phyloP scores from a whole-genome alignment of 2,888 invertebrate genomes.

The Clepsis dumicolana region DNA sequence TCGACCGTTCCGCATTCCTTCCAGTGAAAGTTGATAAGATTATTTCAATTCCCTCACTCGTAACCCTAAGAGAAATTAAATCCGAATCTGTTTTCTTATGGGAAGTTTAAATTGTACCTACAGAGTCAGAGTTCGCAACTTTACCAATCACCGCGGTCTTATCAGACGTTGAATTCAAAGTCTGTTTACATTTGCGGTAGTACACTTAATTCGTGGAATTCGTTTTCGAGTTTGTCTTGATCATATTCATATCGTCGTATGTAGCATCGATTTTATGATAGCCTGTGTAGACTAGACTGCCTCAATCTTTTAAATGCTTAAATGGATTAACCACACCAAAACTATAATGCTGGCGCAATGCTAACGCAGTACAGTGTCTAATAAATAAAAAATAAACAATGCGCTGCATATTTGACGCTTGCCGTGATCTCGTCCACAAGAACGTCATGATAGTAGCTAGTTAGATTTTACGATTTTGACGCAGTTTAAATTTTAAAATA shows the following conservation, averaged over 20 bases:
- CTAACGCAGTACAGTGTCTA: too few species aligned
- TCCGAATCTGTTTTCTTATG: constrained; percentile 36
- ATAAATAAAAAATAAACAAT: too few species aligned
- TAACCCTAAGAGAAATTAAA: constrained; percentile 36
- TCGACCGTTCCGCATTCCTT: too few species aligned
- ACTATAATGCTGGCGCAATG: too few species aligned
- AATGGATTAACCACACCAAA: too few species aligned
- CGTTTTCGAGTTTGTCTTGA: background rate
- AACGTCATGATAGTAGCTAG: too few species aligned
- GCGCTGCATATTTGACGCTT: too few species aligned
- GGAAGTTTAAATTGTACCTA: constrained; percentile 42
- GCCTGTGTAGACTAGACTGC: background rate
- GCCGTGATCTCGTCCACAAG: too few species aligned
- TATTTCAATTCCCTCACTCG: constrained; percentile 26
- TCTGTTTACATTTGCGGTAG: constrained; percentile 27
- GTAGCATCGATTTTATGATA: background rate
- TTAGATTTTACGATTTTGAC: too few species aligned
- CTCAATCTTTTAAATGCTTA: background rate
- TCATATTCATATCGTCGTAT: background rate
- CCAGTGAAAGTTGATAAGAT: background rate
- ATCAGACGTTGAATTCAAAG: constrained; percentile 21
- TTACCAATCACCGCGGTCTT: constrained; percentile 37
- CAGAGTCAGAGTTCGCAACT: constrained; percentile 29
- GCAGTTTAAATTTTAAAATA: too few species aligned
- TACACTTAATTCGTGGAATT: constrained; percentile 7